These are phyloP conservation scores for Procavia capensis DNA, from an alignment of 2,113 vertebrate genomes.

Conservation along the genomic window DNA sequence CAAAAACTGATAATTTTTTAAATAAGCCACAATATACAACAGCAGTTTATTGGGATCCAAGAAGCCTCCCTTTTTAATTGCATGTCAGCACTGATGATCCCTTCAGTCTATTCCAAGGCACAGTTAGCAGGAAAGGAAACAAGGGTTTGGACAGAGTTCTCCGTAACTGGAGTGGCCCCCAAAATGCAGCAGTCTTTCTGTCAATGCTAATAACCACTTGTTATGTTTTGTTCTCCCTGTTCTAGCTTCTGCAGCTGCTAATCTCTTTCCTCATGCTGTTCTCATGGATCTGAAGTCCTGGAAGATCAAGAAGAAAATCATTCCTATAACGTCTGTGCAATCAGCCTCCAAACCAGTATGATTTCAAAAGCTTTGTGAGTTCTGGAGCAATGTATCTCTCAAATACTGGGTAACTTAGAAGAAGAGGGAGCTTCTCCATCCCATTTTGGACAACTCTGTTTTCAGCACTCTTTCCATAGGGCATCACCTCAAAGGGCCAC, in stretches of 20 bases:
- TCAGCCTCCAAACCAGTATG: constrained; percentile 12
- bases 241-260: constrained; percentile 57
- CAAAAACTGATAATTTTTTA: constrained; percentile 80
- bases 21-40: constrained; percentile 78
- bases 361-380: constrained; percentile 42
- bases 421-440: constrained; percentile 51
- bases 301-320: constrained; percentile 23
- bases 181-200: constrained; percentile 73
- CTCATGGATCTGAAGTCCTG: background rate
- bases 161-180: constrained; percentile 71
- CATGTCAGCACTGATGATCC: constrained; percentile 79
- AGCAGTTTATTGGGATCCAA: constrained; percentile 81
- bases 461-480: constrained; percentile 52
- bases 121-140: constrained; percentile 83
- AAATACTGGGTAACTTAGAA: background rate
- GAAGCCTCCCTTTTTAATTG: constrained; percentile 81
- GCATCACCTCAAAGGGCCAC: constrained; percentile 74
- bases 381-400: constrained; percentile 22
- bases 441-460: constrained; percentile 67
- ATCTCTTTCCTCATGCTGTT: constrained; percentile 65
- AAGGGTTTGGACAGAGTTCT: constrained; percentile 75
- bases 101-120: constrained; percentile 81
- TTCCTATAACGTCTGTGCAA: constrained; percentile 62
- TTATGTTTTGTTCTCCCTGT: constrained; percentile 75
- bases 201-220: constrained; percentile 72